Evolutionary conservation across 2,888 invertebrate genomes (phyloP).

Genomic region (Teleiodes luculella): DNA sequence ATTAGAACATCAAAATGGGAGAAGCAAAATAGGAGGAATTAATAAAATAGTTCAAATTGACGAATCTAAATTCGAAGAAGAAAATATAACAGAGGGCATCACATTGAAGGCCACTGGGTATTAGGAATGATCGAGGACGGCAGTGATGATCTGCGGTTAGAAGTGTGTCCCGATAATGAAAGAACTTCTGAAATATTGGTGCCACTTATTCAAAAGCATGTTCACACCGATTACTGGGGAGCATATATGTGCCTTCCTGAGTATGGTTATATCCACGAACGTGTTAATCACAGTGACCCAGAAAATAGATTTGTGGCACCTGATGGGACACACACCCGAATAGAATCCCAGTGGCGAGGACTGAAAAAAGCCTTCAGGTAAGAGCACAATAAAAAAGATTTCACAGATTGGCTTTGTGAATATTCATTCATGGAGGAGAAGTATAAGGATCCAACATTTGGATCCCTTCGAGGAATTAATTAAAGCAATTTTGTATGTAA

Average conservation of each 20-base stretch:
- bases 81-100: background rate
- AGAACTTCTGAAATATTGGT: conserved; percentile 11
- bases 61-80: background rate
- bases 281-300: conserved; percentile 23
- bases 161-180: background rate
- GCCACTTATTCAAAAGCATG: conserved; percentile 30
- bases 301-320: conserved; percentile 7
- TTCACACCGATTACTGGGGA: conserved; percentile 25
- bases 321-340: conserved; percentile 18
- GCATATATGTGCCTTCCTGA: conserved; percentile 14
- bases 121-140: no score
- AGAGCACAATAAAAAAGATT: conserved; percentile 11
- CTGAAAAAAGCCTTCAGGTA: background rate
- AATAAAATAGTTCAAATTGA: background rate
- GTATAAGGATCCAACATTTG: background rate
- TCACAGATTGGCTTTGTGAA: conserved; percentile 10
- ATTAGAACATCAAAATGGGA: background rate
- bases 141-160: background rate
- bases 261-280: conserved; percentile 25
- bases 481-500: background rate
- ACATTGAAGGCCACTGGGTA: background rate
- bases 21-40: background rate
- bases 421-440: background rate
- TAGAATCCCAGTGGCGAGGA: conserved; percentile 23
- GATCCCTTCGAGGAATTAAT: conserved; percentile 7